Evolutionary conservation across 2,797 vertebrate species (phyloP).

Genomic region (Octomys mimax): DNA sequence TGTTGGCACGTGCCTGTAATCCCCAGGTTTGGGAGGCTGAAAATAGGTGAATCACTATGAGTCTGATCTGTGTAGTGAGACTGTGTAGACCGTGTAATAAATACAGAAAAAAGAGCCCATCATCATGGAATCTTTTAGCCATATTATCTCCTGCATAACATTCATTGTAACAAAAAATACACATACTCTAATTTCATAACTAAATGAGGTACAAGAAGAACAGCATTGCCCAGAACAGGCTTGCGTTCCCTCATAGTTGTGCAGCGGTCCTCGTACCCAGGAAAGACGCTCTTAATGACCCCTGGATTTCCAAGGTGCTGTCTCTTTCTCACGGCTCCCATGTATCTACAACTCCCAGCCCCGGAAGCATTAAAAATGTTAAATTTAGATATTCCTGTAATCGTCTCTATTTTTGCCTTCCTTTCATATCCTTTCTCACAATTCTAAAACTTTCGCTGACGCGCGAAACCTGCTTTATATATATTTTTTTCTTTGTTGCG

Average conservation of each 20-base stretch:
- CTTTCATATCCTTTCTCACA: slow-evolving; percentile 28
- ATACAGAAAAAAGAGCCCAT: background rate
- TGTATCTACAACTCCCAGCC: slow-evolving; percentile 3
- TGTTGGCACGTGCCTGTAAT: too few species aligned
- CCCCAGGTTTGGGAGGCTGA: too few species aligned
- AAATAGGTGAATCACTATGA: too few species aligned
- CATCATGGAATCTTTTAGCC: background rate
- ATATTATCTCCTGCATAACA: background rate
- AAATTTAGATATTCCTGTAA: slow-evolving; percentile 58
- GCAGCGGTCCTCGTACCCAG: background rate
- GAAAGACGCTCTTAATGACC: slow-evolving; percentile 39
- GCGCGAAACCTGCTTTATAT: slow-evolving; percentile 13
- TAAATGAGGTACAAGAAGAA: background rate
- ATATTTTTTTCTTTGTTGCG: slow-evolving; percentile 33
- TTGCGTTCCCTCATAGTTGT: background rate
- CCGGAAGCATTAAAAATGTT: slow-evolving; percentile 38
- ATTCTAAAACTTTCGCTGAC: slow-evolving; percentile 48
- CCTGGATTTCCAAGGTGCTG: background rate
- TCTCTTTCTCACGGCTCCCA: background rate
- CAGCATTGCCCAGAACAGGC: background rate
- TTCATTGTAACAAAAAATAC: background rate
- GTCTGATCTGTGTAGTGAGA: too few species aligned
- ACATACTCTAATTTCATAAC: background rate
- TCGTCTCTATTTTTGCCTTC: slow-evolving; percentile 36
- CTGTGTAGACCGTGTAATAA: too few species aligned